Percentiles rank a stretch among this genome's conserved stretches.
These are phyloP conservation scores for Microtus montanus DNA, from an alignment of 2,113 vertebrate genomes.

Conservation along the genomic window DNA sequence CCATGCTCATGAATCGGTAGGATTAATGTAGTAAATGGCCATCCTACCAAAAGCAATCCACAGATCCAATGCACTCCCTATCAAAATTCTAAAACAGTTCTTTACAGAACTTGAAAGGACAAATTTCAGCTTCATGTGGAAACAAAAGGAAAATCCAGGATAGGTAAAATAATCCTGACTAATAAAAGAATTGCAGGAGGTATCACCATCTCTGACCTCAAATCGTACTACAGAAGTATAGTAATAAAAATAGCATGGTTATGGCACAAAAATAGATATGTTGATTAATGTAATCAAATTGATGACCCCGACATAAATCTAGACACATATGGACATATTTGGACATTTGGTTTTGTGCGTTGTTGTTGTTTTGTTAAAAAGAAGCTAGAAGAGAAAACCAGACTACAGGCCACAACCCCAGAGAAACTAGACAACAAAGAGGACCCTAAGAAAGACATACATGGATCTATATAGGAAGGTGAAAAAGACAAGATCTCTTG, in stretches of 20 bases:
- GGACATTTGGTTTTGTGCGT: neutral
- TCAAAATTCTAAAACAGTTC: neutral
- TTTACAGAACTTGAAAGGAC: neutral
- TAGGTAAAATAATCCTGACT: neutral
- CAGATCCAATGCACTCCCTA: neutral
- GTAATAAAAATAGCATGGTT: neutral
- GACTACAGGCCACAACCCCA: too few species aligned
- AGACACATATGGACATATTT: neutral
- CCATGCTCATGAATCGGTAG: neutral
- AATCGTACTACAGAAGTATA: neutral
- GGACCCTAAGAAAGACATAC: too few species aligned
- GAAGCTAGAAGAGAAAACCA: neutral
- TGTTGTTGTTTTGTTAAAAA: neutral
- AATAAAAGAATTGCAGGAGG: neutral
- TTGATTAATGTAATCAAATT: neutral
- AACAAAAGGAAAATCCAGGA: neutral
- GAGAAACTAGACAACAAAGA: too few species aligned
- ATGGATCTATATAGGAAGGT: too few species aligned
- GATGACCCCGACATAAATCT: neutral
- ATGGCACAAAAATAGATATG: neutral
- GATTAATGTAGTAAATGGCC: too few species aligned
- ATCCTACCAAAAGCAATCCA: neutral
- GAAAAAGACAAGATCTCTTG: too few species aligned
- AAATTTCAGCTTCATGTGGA: neutral
- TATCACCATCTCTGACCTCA: neutral